These are phyloP conservation scores for Azemiops feae DNA, from an alignment of 2,113 vertebrate species.

Conservation along the genomic window DNA sequence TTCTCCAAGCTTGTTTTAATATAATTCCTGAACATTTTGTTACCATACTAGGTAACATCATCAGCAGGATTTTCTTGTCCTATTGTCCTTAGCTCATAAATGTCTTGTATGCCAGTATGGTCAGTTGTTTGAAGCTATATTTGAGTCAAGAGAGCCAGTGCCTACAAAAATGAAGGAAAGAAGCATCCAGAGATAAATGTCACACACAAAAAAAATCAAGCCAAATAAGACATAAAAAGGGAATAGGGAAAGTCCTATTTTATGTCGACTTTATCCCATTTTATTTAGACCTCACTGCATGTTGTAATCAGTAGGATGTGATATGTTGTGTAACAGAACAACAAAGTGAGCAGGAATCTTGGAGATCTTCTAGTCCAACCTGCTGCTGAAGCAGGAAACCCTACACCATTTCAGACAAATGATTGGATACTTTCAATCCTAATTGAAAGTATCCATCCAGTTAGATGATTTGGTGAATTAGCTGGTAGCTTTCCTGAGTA, in stretches of 20 bases:
- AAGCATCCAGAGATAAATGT: neutral
- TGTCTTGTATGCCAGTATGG: too few relatives aligned
- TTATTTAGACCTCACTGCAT: neutral
- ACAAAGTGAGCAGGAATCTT: neutral
- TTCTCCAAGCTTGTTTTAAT: too few relatives aligned
- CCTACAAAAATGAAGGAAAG: neutral
- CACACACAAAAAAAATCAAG: neutral
- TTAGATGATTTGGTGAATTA: neutral
- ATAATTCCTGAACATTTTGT: too few relatives aligned
- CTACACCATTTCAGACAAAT: neutral
- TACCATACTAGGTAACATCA: too few relatives aligned
- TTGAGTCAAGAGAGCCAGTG: neutral
- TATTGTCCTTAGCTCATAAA: too few relatives aligned
- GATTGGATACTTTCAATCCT: neutral
- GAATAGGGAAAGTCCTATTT: neutral
- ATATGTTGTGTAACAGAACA: neutral
- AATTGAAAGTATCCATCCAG: too few relatives aligned
- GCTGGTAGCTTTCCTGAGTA: neutral
- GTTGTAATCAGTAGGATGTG: neutral
- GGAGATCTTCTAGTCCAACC: neutral
- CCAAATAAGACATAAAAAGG: neutral
- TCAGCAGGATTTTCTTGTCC: too few relatives aligned
- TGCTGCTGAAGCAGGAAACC: neutral
- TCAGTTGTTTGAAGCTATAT: too few relatives aligned
- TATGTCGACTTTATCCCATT: neutral